phyloP scores from a whole-genome alignment of 2,113 vertebrate species.

The Pelecanoides urinatrix region DNA sequence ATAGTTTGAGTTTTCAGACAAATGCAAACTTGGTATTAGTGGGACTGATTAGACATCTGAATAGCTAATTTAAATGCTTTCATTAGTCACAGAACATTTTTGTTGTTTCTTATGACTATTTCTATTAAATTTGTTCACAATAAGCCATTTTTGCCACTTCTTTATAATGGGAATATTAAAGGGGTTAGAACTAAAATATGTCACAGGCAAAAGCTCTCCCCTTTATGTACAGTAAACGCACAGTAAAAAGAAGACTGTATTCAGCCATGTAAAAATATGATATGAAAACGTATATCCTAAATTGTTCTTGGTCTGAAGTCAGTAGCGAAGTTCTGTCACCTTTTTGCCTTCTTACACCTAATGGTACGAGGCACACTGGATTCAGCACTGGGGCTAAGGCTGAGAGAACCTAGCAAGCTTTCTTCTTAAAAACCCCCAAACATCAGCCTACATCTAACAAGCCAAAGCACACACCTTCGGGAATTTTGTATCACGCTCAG shows the following conservation, averaged over 20 bases:
- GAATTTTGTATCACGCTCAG: neutral
- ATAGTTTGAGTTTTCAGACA: neutral
- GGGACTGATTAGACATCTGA: neutral
- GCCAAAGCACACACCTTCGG: neutral
- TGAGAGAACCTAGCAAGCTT: neutral
- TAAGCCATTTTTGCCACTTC: neutral
- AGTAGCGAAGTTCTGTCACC: neutral
- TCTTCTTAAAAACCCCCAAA: neutral
- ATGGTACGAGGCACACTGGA: neutral
- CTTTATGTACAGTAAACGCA: neutral
- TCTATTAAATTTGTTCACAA: neutral
- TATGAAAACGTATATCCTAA: neutral
- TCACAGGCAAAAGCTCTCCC: neutral
- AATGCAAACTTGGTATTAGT: neutral
- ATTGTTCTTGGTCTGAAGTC: neutral
- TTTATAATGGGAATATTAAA: neutral
- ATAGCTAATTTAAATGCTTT: neutral
- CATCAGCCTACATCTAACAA: neutral
- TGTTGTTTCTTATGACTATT: neutral
- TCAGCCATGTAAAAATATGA: neutral
- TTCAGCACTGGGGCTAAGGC: neutral
- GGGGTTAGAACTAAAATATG: neutral
- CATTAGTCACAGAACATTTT: neutral
- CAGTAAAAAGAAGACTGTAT: neutral
- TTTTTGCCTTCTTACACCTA: neutral